Percentiles rank a stretch among this genome's conserved stretches.
Conservation (phyloP, 2,113 vertebrate genomes). For the Rostratula benghalensis region DNA sequence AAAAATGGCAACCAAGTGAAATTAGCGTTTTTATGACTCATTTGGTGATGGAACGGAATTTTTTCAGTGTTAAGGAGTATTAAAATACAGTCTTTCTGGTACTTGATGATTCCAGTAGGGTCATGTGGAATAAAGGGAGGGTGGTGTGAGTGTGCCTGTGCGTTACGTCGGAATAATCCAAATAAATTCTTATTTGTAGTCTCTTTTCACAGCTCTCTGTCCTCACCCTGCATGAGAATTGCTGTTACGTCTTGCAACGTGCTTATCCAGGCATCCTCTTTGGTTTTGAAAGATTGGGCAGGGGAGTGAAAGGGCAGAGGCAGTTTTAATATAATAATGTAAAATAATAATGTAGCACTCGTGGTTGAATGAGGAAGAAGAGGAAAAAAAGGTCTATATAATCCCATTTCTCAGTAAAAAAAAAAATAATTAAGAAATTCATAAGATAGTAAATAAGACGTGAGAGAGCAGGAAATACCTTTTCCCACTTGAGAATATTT, state of each 20-base stretch:
- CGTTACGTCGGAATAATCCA: fast-evolving
- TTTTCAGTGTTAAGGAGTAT: background rate
- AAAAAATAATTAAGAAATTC: background rate
- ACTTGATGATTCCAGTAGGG: background rate
- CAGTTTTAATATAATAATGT: background rate
- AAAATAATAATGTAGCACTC: background rate
- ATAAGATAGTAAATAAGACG: background rate
- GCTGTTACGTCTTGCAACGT: background rate
- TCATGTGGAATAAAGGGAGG: background rate
- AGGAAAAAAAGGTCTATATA: background rate
- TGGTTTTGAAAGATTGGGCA: background rate
- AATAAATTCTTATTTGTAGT: background rate
- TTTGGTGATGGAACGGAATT: background rate
- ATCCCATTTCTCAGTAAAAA: background rate
- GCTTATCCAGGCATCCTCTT: background rate
- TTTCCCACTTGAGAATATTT: conserved; percentile 10
- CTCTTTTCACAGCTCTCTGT: conserved; percentile 66
- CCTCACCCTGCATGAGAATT: conserved; percentile 75
- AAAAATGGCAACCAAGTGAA: background rate
- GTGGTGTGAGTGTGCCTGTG: background rate
- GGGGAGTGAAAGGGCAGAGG: background rate
- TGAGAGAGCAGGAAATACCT: background rate
- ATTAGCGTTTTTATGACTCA: background rate
- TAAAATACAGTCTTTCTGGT: background rate
- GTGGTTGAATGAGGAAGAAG: background rate